Conservation (phyloP, 1,140 invertebrate species). For the Ctenoplectra terminalis region DNA sequence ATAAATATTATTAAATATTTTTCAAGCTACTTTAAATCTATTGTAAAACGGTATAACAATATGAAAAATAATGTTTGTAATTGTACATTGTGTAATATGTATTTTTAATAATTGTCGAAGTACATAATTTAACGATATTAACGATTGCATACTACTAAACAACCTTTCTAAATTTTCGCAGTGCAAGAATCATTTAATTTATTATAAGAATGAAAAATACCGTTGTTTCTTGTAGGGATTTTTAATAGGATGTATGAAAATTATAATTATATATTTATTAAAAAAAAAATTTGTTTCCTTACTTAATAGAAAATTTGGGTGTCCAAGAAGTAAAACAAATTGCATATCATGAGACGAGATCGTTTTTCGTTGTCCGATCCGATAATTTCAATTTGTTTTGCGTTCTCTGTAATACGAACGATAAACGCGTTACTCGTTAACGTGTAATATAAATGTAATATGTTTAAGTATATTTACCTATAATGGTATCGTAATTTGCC, state of each 20-base stretch:
- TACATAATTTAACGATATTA: background rate
- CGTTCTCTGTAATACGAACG: slow-evolving; percentile 76
- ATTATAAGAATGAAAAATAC: background rate
- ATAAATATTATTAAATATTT: slow-evolving; percentile 45
- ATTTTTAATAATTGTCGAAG: background rate
- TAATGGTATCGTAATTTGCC: slow-evolving; percentile 73
- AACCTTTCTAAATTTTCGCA: background rate
- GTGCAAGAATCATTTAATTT: slow-evolving; percentile 15
- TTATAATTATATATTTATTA: slow-evolving; percentile 9
- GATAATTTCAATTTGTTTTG: slow-evolving; percentile 74
- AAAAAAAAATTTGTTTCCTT: slow-evolving; percentile 1
- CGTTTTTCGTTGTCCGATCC: slow-evolving; percentile 70
- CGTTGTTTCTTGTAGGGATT: background rate
- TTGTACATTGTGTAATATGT: background rate
- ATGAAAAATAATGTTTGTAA: background rate
- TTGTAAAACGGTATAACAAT: background rate
- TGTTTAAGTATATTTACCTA: slow-evolving; percentile 68
- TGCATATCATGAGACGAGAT: slow-evolving; percentile 77
- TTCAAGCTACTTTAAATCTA: slow-evolving; percentile 1
- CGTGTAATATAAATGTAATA: background rate
- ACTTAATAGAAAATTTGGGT: slow-evolving; percentile 75
- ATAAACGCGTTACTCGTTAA: slow-evolving; percentile 10
- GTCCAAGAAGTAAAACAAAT: slow-evolving; percentile 79
- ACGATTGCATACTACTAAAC: slow-evolving; percentile 23
- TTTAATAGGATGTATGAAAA: background rate